phyloP scores from a whole-genome alignment of 2,888 invertebrate species.

The Lasioglossum lativentre region DNA sequence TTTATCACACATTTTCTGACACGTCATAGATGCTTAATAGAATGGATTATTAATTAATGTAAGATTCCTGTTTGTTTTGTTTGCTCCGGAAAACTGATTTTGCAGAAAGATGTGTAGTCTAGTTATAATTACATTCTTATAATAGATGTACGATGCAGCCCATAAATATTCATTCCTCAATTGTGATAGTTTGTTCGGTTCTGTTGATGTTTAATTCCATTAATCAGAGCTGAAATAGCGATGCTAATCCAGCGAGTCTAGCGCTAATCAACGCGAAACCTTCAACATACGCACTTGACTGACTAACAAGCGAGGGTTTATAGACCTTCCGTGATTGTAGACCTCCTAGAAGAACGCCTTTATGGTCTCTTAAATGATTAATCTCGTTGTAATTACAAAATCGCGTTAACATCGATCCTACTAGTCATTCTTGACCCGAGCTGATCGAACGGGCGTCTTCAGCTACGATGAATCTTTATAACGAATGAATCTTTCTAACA shows the following conservation, averaged over 20 bases:
- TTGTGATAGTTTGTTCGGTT: background rate
- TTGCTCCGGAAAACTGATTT: too few relatives aligned
- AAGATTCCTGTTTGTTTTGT: too few relatives aligned
- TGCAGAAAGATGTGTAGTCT: too few relatives aligned
- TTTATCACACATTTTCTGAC: too few relatives aligned
- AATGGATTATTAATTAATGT: too few relatives aligned
- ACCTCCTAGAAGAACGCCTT: background rate
- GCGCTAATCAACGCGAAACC: background rate
- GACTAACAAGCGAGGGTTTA: constrained; percentile 24
- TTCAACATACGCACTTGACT: background rate
- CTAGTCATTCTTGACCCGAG: background rate
- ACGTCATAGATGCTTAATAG: too few relatives aligned
- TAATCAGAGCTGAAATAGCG: background rate
- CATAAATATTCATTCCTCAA: background rate
- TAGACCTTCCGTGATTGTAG: background rate
- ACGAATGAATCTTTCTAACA: background rate
- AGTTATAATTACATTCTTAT: background rate
- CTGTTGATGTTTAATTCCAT: background rate
- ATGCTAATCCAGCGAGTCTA: background rate
- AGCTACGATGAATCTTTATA: background rate
- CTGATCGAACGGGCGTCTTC: background rate
- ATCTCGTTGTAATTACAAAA: constrained; percentile 11
- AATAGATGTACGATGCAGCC: background rate
- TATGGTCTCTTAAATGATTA: background rate
- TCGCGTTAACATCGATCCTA: constrained; percentile 13